Evolutionary conservation across 2,113 vertebrate species (phyloP).

Genomic region (Pycnonotus jocosus): DNA sequence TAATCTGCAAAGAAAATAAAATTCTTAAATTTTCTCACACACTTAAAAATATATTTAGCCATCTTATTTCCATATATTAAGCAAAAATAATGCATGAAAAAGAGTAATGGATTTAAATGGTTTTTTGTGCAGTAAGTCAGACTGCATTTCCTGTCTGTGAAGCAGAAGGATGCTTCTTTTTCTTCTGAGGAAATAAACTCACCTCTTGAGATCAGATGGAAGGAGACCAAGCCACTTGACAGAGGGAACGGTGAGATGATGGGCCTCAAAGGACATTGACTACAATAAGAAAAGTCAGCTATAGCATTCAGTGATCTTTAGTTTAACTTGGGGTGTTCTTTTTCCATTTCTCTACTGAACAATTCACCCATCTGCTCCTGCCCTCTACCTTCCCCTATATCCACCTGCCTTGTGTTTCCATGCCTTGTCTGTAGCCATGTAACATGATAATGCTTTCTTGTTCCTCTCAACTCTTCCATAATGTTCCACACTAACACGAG

Average conservation of each 20-base stretch:
- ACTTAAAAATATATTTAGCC: neutral
- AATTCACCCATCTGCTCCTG: neutral
- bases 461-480: neutral
- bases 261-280: conserved; percentile 97
- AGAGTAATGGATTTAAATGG: neutral
- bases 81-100: neutral
- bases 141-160: neutral
- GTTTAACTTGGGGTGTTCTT: neutral
- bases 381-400: neutral
- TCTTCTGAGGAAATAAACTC: conserved; percentile 8
- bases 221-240: conserved; percentile 95
- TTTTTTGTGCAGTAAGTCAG: neutral
- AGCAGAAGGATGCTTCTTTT: neutral
- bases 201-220: conserved; percentile 95
- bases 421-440: neutral
- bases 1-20: conserved; percentile 70
- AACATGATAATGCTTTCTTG: neutral
- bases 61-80: neutral
- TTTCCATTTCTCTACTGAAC: neutral
- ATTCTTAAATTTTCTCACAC: neutral
- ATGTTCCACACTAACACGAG: neutral
- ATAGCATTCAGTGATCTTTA: neutral
- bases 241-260: conserved; percentile 89
- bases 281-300: conserved; percentile 60
- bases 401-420: neutral